Evolutionary conservation across 1,140 invertebrate genomes (phyloP).

Genomic region (Mizuhopecten yessoensis): DNA sequence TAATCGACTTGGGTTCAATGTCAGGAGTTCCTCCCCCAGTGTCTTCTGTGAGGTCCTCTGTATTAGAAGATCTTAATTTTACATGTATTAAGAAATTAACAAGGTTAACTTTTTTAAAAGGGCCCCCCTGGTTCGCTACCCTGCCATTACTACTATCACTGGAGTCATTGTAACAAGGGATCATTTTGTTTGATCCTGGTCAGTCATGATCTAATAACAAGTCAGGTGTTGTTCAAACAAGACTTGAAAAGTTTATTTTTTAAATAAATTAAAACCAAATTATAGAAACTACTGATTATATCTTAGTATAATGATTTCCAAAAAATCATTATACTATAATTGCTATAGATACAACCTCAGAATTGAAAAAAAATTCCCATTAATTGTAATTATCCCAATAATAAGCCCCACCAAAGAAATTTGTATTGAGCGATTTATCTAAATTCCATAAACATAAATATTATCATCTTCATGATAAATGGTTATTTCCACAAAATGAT

Average conservation of each 20-base stretch:
- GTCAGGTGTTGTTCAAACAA: not conserved
- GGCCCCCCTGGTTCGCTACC: not conserved
- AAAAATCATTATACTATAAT: not conserved
- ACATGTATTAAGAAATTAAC: conserved; percentile 28
- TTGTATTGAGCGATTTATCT: not conserved
- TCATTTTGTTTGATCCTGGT: not conserved
- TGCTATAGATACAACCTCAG: too few species aligned
- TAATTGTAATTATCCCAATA: too few species aligned
- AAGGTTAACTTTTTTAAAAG: not conserved
- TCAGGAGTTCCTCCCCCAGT: not conserved
- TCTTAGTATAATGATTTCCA: not conserved
- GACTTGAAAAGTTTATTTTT: not conserved
- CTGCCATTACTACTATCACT: not conserved
- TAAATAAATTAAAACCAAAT: not conserved
- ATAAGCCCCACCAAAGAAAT: too few species aligned
- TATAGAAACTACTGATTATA: not conserved
- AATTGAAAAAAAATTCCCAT: too few species aligned
- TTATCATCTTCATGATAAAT: too few species aligned
- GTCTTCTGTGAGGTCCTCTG: not conserved
- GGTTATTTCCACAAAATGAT: too few species aligned
- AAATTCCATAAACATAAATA: too few species aligned
- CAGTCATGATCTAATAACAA: not conserved
- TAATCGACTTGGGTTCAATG: not conserved
- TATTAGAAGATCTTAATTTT: not conserved
- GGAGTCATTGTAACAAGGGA: not conserved